Base-by-base conservation (phyloP, 2,888 invertebrate genomes). In the Crepidodera aurea region DNA sequence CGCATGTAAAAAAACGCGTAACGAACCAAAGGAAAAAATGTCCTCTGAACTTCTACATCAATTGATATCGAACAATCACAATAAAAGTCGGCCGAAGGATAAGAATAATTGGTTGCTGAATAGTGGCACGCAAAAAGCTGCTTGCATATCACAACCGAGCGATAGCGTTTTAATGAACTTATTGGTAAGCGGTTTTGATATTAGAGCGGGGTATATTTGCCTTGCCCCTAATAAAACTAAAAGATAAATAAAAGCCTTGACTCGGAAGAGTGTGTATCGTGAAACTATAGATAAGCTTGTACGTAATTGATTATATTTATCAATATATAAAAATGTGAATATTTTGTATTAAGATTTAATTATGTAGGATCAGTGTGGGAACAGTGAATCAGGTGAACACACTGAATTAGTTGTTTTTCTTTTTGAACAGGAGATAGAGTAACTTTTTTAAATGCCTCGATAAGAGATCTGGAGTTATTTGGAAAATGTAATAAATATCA, bases 141-240 rank as follows among this genome's bases (percentile, higher is more conserved):
- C 80, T 5, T 80, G 80, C 64, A 77, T 77, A 65, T 80, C 78
- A 60, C 84, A 85, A 66, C 86, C 85, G 61, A 88, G 88, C 58
- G 89, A 88, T 71, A 91, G 92, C 82, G 96, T 96, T 78, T 88
- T 96, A 77, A 93, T 94, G 90, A 96, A 96, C 85, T 89, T 96
- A 73, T 87, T 96, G 84, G 92, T 96, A 84, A 94, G 93, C 86
- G 96, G 96, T 75, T 95, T 94, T 83, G 96, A 96, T 83, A 91
- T 93, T 80, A 92, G 92, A 84, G 92, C 94, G 72, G 96, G 96
- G 71, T 96, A 96, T 82, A 89, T 91, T 78, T 93, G 93, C 82
- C 86, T 92, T 82, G 89, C 90, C 80, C 90, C 89, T 75, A 71
- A 75, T 8, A 79, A 75, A 67, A 72, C 76, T 55, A 79, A 79